phyloP scores from a whole-genome alignment of 2,888 invertebrate species.

The Dichetophora obliterata region DNA sequence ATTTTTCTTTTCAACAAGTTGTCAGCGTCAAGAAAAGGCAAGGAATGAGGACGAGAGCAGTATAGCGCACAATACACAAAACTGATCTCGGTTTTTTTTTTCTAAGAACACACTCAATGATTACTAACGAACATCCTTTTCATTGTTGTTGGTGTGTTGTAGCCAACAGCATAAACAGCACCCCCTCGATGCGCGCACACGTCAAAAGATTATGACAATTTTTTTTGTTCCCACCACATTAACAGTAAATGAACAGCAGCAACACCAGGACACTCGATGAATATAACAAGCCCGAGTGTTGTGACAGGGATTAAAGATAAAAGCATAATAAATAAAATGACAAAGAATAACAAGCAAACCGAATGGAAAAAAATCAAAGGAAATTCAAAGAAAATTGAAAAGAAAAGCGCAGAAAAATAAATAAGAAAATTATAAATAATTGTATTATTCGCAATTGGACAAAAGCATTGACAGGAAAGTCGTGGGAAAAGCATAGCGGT shows the following conservation, averaged over 20 bases:
- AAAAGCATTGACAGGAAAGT: background rate
- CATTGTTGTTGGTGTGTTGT: constrained; percentile 9
- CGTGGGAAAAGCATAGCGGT: background rate
- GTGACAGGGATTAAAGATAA: constrained; percentile 25
- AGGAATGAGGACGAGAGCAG: background rate
- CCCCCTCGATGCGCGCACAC: constrained; percentile 44
- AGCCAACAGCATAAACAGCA: constrained; percentile 7
- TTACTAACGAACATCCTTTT: constrained; percentile 21
- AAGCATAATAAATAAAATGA: constrained; percentile 17
- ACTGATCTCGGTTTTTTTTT: background rate
- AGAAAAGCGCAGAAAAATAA: constrained; percentile 25
- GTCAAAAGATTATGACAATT: constrained; percentile 58
- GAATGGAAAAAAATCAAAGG: background rate
- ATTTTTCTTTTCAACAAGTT: constrained; percentile 12
- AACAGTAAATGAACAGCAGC: constrained; percentile 38
- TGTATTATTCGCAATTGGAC: constrained; percentile 47
- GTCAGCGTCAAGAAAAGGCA: background rate
- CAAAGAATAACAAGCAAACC: constrained; percentile 8
- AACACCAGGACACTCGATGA: constrained; percentile 7
- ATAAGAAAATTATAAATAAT: constrained; percentile 48
- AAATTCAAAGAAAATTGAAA: constrained; percentile 13
- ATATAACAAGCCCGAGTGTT: constrained; percentile 31
- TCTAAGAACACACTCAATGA: constrained; percentile 10
- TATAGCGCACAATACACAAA: background rate
- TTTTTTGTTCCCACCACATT: constrained; percentile 47